These are phyloP conservation scores for Myxocyprinus asiaticus DNA, from an alignment of 2,113 vertebrate genomes.

Conservation along the genomic window DNA sequence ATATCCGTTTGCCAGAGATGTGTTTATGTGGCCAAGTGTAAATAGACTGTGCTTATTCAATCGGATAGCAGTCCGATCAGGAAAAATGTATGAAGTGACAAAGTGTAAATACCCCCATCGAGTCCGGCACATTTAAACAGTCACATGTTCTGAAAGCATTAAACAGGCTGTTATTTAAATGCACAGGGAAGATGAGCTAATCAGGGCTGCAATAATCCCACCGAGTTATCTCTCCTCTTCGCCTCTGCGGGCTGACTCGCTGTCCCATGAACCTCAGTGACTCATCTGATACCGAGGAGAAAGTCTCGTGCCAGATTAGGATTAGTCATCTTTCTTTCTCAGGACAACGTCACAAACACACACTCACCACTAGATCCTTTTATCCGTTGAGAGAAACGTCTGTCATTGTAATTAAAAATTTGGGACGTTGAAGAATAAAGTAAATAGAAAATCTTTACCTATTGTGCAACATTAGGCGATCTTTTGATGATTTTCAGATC, in stretches of 20 bases:
- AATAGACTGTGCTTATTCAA: no score
- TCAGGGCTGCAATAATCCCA: neutral
- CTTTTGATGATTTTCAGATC: no score
- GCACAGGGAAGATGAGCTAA: no score
- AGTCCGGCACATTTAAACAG: neutral
- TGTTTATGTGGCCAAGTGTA: no score
- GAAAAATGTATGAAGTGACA: no score
- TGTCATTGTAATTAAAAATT: conserved; percentile 39
- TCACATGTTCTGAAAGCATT: no score
- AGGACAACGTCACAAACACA: conserved; percentile 12
- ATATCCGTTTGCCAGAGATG: no score
- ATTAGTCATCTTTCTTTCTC: conserved; percentile 48
- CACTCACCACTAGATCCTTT: conserved; percentile 12
- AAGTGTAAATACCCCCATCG: no score
- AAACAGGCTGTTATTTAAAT: no score
- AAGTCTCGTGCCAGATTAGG: conserved; percentile 43
- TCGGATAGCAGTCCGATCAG: no score
- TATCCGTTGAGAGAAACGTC: conserved; percentile 31
- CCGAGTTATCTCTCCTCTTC: neutral
- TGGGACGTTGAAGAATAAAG: neutral
- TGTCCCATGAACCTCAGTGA: neutral
- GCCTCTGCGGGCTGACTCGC: neutral
- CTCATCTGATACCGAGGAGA: conserved; percentile 8
- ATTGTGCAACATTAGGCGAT: neutral
- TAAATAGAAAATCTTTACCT: neutral